Percentiles rank a stretch among this genome's conserved stretches.
Conservation (phyloP, 2,888 invertebrate species). For the Beris morrisii region DNA sequence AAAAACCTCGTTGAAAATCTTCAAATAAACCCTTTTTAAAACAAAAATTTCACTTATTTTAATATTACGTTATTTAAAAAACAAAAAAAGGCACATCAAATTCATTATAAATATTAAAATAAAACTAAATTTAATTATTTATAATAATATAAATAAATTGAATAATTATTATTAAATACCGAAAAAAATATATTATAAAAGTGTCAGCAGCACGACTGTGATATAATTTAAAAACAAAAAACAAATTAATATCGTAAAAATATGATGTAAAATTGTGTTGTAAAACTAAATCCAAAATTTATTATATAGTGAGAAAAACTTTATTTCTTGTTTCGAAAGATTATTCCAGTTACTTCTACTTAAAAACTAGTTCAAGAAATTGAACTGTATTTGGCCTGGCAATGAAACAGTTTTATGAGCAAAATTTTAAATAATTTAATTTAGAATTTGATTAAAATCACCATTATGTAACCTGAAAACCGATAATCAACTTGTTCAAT, state of each 20-base stretch:
- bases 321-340: too few species aligned
- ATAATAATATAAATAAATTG: conserved; percentile 16
- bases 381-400: too few species aligned
- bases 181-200: conserved; percentile 39
- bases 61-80: conserved; percentile 20
- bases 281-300: not conserved
- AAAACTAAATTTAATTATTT: conserved; percentile 17
- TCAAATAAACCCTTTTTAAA: not conserved
- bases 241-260: not conserved
- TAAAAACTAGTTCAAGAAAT: too few species aligned
- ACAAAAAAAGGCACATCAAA: not conserved
- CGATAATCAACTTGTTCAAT: too few species aligned
- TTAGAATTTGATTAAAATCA: too few species aligned
- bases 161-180: conserved; percentile 13
- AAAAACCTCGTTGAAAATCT: too few species aligned
- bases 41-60: conserved; percentile 17
- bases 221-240: conserved; percentile 40
- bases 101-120: too few species aligned
- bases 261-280: not conserved
- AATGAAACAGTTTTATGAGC: too few species aligned
- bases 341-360: too few species aligned
- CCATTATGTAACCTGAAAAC: too few species aligned
- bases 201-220: conserved; percentile 46
- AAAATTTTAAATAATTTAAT: too few species aligned
- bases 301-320: too few species aligned